phyloP scores from a whole-genome alignment of 2,113 vertebrate genomes.

The Microcebus jonahi region DNA sequence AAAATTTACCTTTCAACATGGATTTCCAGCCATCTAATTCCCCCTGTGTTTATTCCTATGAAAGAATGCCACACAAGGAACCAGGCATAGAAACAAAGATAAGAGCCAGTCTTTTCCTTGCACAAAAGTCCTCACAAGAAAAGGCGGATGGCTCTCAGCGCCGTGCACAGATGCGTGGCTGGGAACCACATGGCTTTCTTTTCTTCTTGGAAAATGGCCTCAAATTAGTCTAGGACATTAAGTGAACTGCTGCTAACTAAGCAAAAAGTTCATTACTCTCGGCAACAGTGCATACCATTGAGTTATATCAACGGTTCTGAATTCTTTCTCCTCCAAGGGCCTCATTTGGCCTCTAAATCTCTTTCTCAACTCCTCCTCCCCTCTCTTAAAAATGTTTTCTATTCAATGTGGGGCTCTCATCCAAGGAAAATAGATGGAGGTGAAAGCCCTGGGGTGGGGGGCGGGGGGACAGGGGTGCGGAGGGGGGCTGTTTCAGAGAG shows the following conservation, averaged over 20 bases:
- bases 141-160: neutral
- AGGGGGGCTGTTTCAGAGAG: neutral
- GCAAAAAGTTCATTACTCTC: conserved; percentile 78
- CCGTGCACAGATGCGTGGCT: conserved; percentile 57
- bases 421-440: conserved; percentile 59
- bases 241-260: conserved; percentile 78
- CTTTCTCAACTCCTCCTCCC: conserved; percentile 34
- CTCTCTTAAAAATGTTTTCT: conserved; percentile 54
- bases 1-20: conserved; percentile 1
- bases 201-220: conserved; percentile 83
- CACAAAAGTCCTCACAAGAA: conserved; percentile 42
- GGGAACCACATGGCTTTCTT: conserved; percentile 75
- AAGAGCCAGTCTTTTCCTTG: neutral
- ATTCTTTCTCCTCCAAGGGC: conserved; percentile 58
- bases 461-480: neutral
- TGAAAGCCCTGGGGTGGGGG: neutral
- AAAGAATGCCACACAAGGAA: conserved; percentile 6
- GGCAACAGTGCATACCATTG: conserved; percentile 62
- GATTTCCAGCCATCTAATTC: neutral
- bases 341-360: conserved; percentile 62
- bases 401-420: conserved; percentile 63
- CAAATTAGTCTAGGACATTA: conserved; percentile 76
- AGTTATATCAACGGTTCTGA: conserved; percentile 22
- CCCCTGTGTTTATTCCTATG: neutral
- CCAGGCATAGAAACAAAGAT: neutral